Base-by-base conservation (phyloP, 2,113 vertebrate species). In the Vulpes vulpes region DNA sequence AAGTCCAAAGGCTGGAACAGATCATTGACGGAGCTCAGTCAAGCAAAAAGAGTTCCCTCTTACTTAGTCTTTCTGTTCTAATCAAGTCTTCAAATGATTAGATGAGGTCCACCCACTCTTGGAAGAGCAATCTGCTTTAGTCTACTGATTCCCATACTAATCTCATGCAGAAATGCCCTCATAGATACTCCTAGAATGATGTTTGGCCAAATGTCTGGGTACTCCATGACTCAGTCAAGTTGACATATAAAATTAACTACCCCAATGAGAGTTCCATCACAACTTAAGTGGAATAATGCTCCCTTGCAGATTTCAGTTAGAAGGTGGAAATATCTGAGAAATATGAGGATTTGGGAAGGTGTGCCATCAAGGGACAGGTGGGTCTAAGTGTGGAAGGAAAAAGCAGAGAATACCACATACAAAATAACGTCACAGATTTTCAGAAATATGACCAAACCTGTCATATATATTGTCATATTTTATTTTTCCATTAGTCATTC, bases 361-460 rank as follows among this genome's bases (percentile, higher is more conserved):
- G 7, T 0, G 76, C 10, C 67, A 16, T 62, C 59, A 67, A 85
- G 5, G 11, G 81, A 62, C 81, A 73, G n/a, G 93, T 65, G 83
- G 73, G 49, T 60, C 43, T 82, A 38, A 71, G 7, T n/a, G 32
- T 2, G 30, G 23, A 49, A 83, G 76, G 20, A 95, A 23, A 88
- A 83, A 71, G 10, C 60, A 71, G n/a, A 90, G 81, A 85, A 51
- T 14, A 51, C 12, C 51, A 90, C n/a, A 49, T 80, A 64, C 90
- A n/a, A 96, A 95, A 87, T 92, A 95, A 59, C 80, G 81, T 90
- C 67, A 64, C 55, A 88, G 76, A 73, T 76, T 84, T 78, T 79
- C 62, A 73, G 93, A 82, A 76, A 62, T 49, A n/a, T 78, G 51
- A 64, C 49, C 60, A 64, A 91, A 69, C n/a, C 30, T 43, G 23